A percentile compares a stretch with the other conserved stretches of the same genome.
Conservation (phyloP, 2,888 invertebrate species). For the Salticus scenicus region DNA sequence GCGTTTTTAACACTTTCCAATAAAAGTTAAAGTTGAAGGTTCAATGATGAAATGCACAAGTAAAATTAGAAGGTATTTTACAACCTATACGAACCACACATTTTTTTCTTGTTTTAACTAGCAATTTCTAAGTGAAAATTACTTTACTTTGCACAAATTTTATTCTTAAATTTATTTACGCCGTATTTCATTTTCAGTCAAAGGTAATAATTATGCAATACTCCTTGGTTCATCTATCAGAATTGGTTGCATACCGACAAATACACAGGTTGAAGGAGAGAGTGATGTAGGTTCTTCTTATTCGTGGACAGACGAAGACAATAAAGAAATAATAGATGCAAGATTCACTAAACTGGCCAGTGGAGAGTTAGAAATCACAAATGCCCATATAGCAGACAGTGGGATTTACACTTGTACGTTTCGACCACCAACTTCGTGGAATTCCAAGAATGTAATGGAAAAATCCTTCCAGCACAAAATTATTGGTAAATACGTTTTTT, state of each 20-base stretch:
- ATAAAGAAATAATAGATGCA: slow-evolving; percentile 35
- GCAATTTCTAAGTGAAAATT: too few species aligned
- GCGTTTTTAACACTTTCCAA: too few species aligned
- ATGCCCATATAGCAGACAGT: slow-evolving; percentile 50
- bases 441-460: neutral
- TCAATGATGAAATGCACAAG: too few species aligned
- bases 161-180: too few species aligned
- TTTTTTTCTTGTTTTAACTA: too few species aligned
- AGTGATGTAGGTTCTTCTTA: neutral
- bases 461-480: slow-evolving; percentile 51
- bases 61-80: too few species aligned
- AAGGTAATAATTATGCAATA: slow-evolving; percentile 40
- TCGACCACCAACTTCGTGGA: neutral
- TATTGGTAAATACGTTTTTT: slow-evolving; percentile 46
- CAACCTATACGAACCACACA: too few species aligned
- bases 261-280: neutral
- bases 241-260: slow-evolving; percentile 21
- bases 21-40: too few species aligned
- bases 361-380: slow-evolving; percentile 51
- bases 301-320: slow-evolving; percentile 38
- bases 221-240: slow-evolving; percentile 26
- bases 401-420: slow-evolving; percentile 49
- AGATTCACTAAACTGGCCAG: slow-evolving; percentile 37
- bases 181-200: slow-evolving; percentile 15
- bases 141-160: too few species aligned